Evolutionary conservation across 2,888 invertebrate species (phyloP).

Genomic region (Ormyrus nitidulus): DNA sequence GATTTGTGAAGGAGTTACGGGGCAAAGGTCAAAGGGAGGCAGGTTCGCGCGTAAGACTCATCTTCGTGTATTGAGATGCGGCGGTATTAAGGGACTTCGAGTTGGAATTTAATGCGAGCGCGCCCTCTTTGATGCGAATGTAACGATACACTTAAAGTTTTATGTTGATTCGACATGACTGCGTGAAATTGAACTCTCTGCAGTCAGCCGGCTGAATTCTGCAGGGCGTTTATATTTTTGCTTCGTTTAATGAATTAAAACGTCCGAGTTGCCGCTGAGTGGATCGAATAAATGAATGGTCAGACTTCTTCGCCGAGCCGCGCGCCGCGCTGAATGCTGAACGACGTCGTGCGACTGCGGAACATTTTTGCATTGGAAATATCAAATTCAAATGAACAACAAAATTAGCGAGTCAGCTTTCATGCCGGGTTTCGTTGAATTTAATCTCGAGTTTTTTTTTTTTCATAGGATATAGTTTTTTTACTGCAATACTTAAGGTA

Average conservation of each 20-base stretch:
- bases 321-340: no score
- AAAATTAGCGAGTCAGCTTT: no score
- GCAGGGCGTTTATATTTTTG: slow-evolving; percentile 8
- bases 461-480: no score
- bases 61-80: neutral
- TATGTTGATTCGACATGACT: slow-evolving; percentile 10
- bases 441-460: no score
- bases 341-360: no score
- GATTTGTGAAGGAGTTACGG: neutral
- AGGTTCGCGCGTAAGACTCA: neutral
- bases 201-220: neutral
- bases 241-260: slow-evolving; percentile 15
- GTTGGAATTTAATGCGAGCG: neutral
- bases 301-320: no score
- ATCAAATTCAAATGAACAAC: no score
- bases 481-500: no score
- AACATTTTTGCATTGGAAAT: no score
- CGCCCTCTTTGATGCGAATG: neutral
- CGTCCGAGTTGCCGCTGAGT: neutral
- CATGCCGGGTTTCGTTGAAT: no score
- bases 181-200: slow-evolving; percentile 2
- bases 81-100: neutral
- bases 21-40: neutral
- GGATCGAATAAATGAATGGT: slow-evolving; percentile 30
- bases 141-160: slow-evolving; percentile 30